Percentiles rank a stretch among this genome's conserved stretches.
phyloP scores from a whole-genome alignment of 37 sponge, comb jelly and placozoan genomes.

The Amphimedon queenslandica region DNA sequence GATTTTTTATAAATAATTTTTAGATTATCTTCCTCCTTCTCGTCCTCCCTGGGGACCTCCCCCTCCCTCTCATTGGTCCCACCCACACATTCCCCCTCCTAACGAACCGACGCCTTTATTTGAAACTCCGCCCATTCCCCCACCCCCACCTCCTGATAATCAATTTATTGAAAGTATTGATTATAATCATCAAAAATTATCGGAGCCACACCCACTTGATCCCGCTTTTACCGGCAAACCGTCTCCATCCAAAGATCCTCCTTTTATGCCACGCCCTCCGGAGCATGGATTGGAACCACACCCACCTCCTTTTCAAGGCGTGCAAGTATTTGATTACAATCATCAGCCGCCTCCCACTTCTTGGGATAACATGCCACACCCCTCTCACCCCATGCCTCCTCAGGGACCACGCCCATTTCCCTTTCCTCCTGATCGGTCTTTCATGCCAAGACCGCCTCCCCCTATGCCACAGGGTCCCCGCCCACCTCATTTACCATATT shows the following conservation, averaged over 20 bases:
- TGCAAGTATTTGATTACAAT: slow-evolving; percentile 52
- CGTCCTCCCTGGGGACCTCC: neutral
- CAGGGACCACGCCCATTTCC: slow-evolving; percentile 15
- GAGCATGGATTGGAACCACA: neutral
- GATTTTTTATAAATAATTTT: too few relatives aligned
- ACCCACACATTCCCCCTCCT: neutral
- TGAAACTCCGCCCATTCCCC: neutral
- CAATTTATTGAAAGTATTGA: neutral
- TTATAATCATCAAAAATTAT: slow-evolving; percentile 10
- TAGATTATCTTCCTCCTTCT: too few relatives aligned
- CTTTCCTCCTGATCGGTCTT: neutral
- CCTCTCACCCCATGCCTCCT: neutral
- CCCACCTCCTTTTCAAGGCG: slow-evolving; percentile 7
- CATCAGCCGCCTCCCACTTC: slow-evolving; percentile 24
- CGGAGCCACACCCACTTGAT: too few relatives aligned
- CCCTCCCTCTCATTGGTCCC: neutral
- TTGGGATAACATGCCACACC: slow-evolving; percentile 7
- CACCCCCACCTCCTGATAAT: neutral
- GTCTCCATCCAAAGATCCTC: neutral
- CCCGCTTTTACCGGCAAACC: too few relatives aligned
- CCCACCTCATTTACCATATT: slow-evolving; percentile 81
- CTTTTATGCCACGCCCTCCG: neutral
- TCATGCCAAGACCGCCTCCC: slow-evolving; percentile 6
- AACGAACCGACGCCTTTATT: neutral
- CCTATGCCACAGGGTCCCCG: slow-evolving; percentile 38